Base-by-base conservation (phyloP, 1,140 invertebrate genomes). In the Hestina assimilis region DNA sequence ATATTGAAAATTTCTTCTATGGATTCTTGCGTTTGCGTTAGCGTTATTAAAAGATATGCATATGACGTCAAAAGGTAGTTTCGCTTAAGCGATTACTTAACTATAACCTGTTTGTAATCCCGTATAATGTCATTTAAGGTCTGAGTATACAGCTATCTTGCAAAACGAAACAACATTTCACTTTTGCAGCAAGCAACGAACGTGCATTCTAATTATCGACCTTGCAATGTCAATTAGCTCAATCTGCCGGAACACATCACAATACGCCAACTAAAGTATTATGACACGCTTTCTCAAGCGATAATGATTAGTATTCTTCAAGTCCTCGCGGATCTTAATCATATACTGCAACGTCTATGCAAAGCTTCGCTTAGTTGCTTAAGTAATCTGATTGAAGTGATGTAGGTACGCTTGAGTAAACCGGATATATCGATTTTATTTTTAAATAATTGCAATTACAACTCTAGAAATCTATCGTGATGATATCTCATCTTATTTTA, bases 201-300 rank as follows among this genome's bases (percentile, higher is more conserved):
- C 24, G 31, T 50, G 51, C 58, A 54, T 55, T 53, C 38, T 48
- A 61, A 61, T 66, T 59, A 67, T 55, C 50, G 53, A 61, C 62
- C 62, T 65, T 68, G 50, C 40, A 42, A 52, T 45, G 62, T 59
- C 62, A 62, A 65, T 65, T 61, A 69, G 48, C 24, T 51, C 45
- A 58, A 57, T 63, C 60, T 69, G 62, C 67, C 70, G 70, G 67
- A 70, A 73, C 57, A 70, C 55, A 64, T 64, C 45, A 67, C 47
- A 58, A 46, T 50, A 59, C 50, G n/a, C 53, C 47, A 24, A 14
- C 52, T 59, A 28, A 61, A 53, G 58, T 50, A 45, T 69, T 69
- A 53, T 54, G 67, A 63, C 64, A 68, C 68, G 63, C 60, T 70
- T 70, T 73, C 59, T 57, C 54, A 48, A 51, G 33, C 47, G 24